These are phyloP conservation scores for Theonella swinhoei DNA, from an alignment of 37 sponge, comb jelly and placozoan species.

Conservation along the genomic window DNA sequence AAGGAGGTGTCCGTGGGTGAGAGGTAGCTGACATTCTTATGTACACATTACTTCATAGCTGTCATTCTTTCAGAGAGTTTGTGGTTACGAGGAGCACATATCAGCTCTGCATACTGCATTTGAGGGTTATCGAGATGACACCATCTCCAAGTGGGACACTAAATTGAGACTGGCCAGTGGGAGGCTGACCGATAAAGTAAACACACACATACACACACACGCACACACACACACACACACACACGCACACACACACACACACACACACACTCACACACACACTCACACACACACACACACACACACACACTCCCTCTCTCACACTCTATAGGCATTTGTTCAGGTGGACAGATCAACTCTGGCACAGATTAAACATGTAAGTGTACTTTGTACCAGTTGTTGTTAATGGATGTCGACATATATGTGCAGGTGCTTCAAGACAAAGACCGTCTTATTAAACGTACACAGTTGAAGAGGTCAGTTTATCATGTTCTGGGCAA, in stretches of 20 bases:
- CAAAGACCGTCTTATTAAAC: slow-evolving; percentile 50
- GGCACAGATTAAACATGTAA: slow-evolving; percentile 72
- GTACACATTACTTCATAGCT: background rate
- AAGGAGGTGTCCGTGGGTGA: slow-evolving; percentile 34
- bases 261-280: background rate
- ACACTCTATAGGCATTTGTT: slow-evolving; percentile 66
- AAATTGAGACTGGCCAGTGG: slow-evolving; percentile 60
- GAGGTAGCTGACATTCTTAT: background rate
- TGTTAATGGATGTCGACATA: background rate
- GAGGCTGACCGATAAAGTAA: slow-evolving; percentile 67
- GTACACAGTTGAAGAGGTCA: slow-evolving; percentile 82
- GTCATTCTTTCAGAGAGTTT: background rate
- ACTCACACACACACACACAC: too few species aligned
- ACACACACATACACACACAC: too few species aligned
- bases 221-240: too few species aligned
- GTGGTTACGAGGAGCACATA: slow-evolving; percentile 48
- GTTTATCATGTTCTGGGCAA: slow-evolving; percentile 56
- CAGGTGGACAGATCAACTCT: slow-evolving; percentile 61
- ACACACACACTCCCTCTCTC: too few species aligned
- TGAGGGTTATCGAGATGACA: slow-evolving; percentile 41
- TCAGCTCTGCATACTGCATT: slow-evolving; percentile 12
- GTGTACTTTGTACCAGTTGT: background rate
- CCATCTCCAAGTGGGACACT: slow-evolving; percentile 73
- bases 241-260: background rate
- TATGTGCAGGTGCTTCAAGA: slow-evolving; percentile 62